Evolutionary conservation across 1,140 invertebrate genomes (phyloP).

Genomic region (Saxidomus purpurata): DNA sequence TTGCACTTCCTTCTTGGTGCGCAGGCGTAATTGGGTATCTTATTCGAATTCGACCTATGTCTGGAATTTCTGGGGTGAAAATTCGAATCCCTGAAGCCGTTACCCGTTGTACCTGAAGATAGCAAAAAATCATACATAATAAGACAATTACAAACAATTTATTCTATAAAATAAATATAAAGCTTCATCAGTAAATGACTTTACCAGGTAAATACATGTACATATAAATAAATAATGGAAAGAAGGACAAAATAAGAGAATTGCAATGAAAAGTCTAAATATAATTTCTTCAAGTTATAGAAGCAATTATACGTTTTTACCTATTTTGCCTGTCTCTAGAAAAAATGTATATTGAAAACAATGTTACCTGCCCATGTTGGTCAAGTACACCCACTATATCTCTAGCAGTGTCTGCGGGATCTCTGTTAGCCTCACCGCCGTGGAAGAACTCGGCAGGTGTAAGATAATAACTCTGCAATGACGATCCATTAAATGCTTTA

Average conservation of each 20-base stretch:
- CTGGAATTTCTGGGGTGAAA: slow-evolving; percentile 72
- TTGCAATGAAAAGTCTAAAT: no score
- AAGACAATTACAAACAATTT: no score
- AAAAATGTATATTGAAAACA: no score
- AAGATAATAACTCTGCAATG: slow-evolving; percentile 64
- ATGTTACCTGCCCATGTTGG: slow-evolving; percentile 48
- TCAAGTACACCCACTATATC: slow-evolving; percentile 72
- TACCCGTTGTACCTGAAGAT: slow-evolving; percentile 52
- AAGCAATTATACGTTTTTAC: no score
- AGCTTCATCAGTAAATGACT: no score
- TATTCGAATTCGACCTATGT: slow-evolving; percentile 72
- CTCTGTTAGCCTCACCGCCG: slow-evolving; percentile 46
- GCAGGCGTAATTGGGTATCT: slow-evolving; percentile 79
- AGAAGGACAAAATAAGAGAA: no score
- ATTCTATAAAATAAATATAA: no score
- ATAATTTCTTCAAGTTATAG: no score
- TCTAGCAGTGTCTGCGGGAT: slow-evolving; percentile 57
- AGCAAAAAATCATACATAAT: no score
- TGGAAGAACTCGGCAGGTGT: slow-evolving; percentile 77
- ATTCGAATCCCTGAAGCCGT: slow-evolving; percentile 72
- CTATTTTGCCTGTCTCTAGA: no score
- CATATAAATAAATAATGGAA: no score
- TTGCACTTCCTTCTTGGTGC: slow-evolving; percentile 74
- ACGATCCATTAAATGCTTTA: slow-evolving; percentile 77
- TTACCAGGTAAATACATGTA: no score